Evolutionary conservation across 2,888 invertebrate genomes (phyloP).

Genomic region (Deroplatys truncata): DNA sequence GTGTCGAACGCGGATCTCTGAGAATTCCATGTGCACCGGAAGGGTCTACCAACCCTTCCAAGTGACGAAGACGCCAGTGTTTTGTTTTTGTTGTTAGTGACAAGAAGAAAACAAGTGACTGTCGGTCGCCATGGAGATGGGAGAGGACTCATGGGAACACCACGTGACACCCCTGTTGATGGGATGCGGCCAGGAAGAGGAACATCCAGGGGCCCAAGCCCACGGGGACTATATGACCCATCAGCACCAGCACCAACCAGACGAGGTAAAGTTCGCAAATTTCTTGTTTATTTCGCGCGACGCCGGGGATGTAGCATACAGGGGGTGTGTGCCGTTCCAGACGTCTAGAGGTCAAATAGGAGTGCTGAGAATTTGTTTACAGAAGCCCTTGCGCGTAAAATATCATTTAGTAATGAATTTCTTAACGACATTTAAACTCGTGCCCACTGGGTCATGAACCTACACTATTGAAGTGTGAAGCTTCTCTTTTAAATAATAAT

Average conservation of each 20-base stretch:
- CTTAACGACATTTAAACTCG: too few relatives aligned
- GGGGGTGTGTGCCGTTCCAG: too few relatives aligned
- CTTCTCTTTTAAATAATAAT: too few relatives aligned
- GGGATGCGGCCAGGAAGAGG: conserved; percentile 49
- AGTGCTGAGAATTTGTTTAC: too few relatives aligned
- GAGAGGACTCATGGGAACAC: conserved; percentile 49
- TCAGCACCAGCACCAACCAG: conserved; percentile 37
- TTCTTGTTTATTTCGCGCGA: background rate
- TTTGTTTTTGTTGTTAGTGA: background rate
- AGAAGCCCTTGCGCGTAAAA: too few relatives aligned
- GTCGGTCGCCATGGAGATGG: conserved; percentile 29
- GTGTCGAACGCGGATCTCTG: background rate
- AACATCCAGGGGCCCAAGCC: conserved; percentile 51
- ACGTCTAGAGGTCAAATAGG: too few relatives aligned
- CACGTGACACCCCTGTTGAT: conserved; percentile 54
- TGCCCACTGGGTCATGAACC: too few relatives aligned
- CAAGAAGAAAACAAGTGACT: background rate
- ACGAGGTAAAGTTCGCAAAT: conserved; percentile 22
- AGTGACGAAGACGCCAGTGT: background rate
- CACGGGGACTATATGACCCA: conserved; percentile 53
- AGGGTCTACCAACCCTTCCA: background rate
- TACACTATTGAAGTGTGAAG: too few relatives aligned
- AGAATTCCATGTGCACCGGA: background rate
- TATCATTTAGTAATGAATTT: too few relatives aligned
- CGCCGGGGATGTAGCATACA: too few relatives aligned